Evolutionary conservation across 1,140 invertebrate genomes (phyloP).

Genomic region (Ctenoplectra terminalis): DNA sequence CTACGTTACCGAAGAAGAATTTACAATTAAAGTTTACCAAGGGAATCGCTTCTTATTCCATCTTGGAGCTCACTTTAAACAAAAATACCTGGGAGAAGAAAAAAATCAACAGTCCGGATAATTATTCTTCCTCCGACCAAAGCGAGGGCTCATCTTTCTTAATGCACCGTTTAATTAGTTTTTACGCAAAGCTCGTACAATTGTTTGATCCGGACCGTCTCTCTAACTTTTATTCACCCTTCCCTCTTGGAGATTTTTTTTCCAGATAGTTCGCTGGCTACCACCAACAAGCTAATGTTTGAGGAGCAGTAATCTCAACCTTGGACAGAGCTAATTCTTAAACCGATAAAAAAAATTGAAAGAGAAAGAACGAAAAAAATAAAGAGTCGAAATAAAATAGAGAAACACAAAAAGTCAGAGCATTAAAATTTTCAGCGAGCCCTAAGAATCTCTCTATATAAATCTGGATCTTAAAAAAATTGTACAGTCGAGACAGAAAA

Average conservation of each 20-base stretch:
- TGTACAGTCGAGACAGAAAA: no score
- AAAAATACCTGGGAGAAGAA: not conserved
- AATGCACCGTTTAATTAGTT: slow-evolving; percentile 21
- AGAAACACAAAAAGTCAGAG: no score
- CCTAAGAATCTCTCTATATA: no score
- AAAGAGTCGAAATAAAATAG: no score
- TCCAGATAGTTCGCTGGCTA: no score
- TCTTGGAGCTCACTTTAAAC: not conserved
- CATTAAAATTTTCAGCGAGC: no score
- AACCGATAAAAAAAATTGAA: not conserved
- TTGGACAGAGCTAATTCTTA: not conserved
- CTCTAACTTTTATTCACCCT: slow-evolving; percentile 3
- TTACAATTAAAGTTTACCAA: slow-evolving; percentile 4
- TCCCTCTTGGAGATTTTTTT: no score
- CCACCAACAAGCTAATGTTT: not conserved
- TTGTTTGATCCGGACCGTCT: slow-evolving; percentile 6
- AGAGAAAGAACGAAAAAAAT: no score
- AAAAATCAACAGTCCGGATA: not conserved
- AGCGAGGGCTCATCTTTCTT: not conserved
- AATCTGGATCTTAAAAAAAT: no score
- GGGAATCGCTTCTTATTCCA: slow-evolving; percentile 3
- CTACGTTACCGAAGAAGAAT: not conserved
- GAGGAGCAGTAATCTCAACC: not conserved
- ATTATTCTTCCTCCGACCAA: not conserved
- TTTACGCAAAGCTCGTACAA: slow-evolving; percentile 9